Percentiles rank a stretch among this genome's conserved stretches.
phyloP scores from a whole-genome alignment of 2,113 vertebrate genomes.

The Dicentrarchus labrax region DNA sequence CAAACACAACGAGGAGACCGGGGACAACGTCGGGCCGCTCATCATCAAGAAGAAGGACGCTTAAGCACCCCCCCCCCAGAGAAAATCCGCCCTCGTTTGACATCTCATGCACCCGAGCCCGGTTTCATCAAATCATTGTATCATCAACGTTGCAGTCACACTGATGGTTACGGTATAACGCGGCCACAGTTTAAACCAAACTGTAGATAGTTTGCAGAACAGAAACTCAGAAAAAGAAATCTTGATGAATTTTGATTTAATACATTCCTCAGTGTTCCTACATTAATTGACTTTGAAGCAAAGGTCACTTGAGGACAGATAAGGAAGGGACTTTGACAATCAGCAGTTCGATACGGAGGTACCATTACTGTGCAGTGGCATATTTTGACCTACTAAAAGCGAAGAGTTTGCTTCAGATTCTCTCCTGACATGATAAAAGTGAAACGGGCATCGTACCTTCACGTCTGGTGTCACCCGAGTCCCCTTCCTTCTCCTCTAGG shows the following conservation, averaged over 20 bases:
- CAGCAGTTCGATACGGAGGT: neutral
- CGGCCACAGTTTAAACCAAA: conserved; percentile 1
- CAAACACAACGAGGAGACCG: conserved; percentile 86
- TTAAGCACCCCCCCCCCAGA: conserved; percentile 65
- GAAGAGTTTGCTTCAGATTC: neutral
- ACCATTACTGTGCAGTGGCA: too few species aligned
- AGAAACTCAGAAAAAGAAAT: neutral
- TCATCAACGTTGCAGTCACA: conserved; percentile 1
- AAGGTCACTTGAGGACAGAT: conserved; percentile 35
- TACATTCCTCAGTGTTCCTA: neutral
- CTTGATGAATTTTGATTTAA: neutral
- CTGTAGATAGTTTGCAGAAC: neutral
- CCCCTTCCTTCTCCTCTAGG: neutral
- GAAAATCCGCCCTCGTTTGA: neutral
- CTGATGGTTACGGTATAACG: neutral
- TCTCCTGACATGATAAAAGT: neutral
- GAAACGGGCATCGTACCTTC: neutral
- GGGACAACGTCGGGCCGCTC: conserved; percentile 87
- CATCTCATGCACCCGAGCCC: neutral
- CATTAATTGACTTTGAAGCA: conserved; percentile 5
- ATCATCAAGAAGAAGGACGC: conserved; percentile 85
- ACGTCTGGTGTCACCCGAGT: conserved; percentile 2
- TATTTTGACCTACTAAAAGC: neutral
- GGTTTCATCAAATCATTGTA: neutral
- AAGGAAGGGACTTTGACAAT: conserved; percentile 29